phyloP scores from a whole-genome alignment of 2,888 invertebrate genomes.

The Orgyia antiqua region DNA sequence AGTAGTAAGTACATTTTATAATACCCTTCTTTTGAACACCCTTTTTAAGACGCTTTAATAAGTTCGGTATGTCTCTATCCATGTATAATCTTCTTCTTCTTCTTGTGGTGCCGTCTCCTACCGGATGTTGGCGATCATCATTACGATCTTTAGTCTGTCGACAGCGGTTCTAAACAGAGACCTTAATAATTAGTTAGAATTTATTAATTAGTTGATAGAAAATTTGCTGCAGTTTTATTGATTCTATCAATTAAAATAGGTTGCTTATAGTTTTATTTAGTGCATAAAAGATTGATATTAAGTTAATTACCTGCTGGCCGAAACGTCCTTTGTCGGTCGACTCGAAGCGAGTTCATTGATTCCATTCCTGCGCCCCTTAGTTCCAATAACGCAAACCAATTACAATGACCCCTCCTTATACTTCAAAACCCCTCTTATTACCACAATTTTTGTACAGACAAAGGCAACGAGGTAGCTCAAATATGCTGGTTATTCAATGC shows the following conservation, averaged over 20 bases:
- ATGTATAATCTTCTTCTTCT: too few relatives aligned
- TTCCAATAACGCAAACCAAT: constrained; percentile 49
- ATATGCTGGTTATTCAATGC: constrained; percentile 38
- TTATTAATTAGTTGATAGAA: too few relatives aligned
- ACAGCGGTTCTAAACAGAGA: too few relatives aligned
- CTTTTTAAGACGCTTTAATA: too few relatives aligned
- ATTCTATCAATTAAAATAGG: constrained; percentile 13
- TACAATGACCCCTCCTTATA: constrained; percentile 31
- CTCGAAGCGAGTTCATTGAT: constrained; percentile 71
- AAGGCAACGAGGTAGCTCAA: constrained; percentile 39
- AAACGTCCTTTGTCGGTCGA: constrained; percentile 74
- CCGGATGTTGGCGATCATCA: too few relatives aligned
- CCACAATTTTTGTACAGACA: constrained; percentile 13
- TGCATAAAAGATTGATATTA: constrained; percentile 62
- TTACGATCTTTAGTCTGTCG: too few relatives aligned
- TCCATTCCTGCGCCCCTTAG: constrained; percentile 68
- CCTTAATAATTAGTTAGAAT: too few relatives aligned
- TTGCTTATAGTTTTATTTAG: constrained; percentile 18
- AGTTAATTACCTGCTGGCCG: constrained; percentile 71
- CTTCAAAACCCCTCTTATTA: constrained; percentile 17
- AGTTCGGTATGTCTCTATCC: too few relatives aligned
- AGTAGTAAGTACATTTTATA: too few relatives aligned
- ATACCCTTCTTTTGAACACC: too few relatives aligned
- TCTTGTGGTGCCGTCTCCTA: too few relatives aligned
- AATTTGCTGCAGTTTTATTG: too few relatives aligned